These are phyloP conservation scores for Xanthia togata DNA, from an alignment of 2,888 invertebrate species.

Conservation along the genomic window DNA sequence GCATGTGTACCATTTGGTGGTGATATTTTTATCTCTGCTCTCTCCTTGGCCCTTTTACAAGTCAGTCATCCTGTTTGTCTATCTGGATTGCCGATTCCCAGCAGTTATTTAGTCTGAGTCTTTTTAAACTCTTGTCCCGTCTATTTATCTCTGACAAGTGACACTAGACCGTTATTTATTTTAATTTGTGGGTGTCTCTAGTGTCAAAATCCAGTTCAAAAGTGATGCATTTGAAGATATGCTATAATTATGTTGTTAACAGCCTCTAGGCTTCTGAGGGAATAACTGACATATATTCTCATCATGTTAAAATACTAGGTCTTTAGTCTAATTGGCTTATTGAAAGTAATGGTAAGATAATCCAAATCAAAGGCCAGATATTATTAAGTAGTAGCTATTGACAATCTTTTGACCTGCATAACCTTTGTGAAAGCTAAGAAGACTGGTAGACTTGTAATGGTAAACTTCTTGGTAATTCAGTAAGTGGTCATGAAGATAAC, in stretches of 20 bases:
- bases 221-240: slow-evolving; percentile 25
- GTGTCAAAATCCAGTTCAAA: slow-evolving; percentile 40
- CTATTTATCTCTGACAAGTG: slow-evolving; percentile 17
- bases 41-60: slow-evolving; percentile 61
- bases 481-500: slow-evolving; percentile 69
- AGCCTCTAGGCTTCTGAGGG: slow-evolving; percentile 8
- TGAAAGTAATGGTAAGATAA: slow-evolving; percentile 12
- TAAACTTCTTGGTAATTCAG: slow-evolving; percentile 52
- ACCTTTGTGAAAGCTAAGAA: slow-evolving; percentile 38
- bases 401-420: slow-evolving; percentile 48
- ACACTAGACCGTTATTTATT: slow-evolving; percentile 33
- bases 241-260: slow-evolving; percentile 51
- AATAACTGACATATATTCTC: slow-evolving; percentile 35
- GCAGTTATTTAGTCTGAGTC: slow-evolving; percentile 25
- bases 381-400: slow-evolving; percentile 22
- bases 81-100: slow-evolving; percentile 31
- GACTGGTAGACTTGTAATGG: slow-evolving; percentile 28
- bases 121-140: slow-evolving; percentile 16
- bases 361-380: slow-evolving; percentile 18
- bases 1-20: slow-evolving; percentile 35
- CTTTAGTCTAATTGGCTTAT: slow-evolving; percentile 18
- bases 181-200: slow-evolving; percentile 40
- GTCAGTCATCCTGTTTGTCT: slow-evolving; percentile 45
- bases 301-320: slow-evolving; percentile 32
- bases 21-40: slow-evolving; percentile 53